Conservation (phyloP, 2,797 vertebrate species). For the Hemitrygon akajei region DNA sequence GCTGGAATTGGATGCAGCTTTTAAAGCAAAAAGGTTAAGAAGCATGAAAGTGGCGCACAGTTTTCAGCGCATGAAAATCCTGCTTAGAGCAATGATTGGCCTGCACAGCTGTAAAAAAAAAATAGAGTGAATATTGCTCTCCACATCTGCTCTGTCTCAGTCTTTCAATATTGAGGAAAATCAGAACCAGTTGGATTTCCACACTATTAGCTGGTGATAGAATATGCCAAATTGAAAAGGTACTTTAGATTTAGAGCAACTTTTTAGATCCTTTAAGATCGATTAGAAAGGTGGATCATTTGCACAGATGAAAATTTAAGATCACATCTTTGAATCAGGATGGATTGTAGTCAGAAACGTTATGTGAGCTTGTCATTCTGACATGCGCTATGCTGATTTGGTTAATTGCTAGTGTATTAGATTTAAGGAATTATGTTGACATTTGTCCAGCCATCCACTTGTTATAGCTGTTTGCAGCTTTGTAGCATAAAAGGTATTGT, state of each 20-base stretch:
- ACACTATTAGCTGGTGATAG: background rate
- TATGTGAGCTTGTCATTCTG: slow-evolving; percentile 14
- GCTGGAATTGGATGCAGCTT: too few relatives aligned
- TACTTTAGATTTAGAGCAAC: background rate
- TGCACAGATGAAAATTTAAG: background rate
- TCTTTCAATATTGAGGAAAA: background rate
- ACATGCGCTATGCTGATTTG: background rate
- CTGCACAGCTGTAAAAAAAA: too few relatives aligned
- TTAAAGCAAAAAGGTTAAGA: too few relatives aligned
- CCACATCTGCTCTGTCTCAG: too few relatives aligned
- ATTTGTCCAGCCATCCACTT: background rate
- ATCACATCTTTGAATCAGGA: background rate
- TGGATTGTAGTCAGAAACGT: slow-evolving; percentile 1
- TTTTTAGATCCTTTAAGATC: background rate
- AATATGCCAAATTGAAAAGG: background rate
- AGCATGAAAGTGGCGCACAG: too few relatives aligned
- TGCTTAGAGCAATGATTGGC: too few relatives aligned
- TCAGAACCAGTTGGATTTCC: background rate
- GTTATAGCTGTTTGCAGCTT: background rate
- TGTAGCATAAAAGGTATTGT: background rate
- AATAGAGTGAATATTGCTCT: too few relatives aligned
- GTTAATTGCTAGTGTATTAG: background rate
- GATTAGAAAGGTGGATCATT: background rate
- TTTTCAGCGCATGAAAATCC: too few relatives aligned
- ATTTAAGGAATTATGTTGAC: slow-evolving; percentile 7